phyloP scores from a whole-genome alignment of 37 sponge, comb jelly and placozoan genomes.

The Cladorhizidae sp. region DNA sequence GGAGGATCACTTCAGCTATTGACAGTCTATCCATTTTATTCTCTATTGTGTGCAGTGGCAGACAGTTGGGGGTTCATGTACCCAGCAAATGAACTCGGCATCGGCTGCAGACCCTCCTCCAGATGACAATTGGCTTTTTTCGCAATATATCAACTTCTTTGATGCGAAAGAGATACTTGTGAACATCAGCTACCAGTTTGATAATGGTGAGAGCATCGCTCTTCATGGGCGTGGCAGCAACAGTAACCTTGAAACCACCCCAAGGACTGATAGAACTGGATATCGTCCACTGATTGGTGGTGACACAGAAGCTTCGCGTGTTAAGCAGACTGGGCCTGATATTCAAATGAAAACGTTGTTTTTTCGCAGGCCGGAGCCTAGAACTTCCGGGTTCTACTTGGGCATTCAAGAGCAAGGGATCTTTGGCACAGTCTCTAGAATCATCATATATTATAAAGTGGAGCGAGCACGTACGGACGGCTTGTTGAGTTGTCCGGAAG shows the following conservation, averaged over 20 bases:
- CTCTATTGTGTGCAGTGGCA: too few species aligned
- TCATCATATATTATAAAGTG: not conserved
- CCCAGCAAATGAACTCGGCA: too few species aligned
- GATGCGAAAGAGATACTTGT: not conserved
- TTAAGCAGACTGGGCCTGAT: not conserved
- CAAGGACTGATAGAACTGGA: not conserved
- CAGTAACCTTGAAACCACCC: not conserved
- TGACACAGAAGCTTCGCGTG: not conserved
- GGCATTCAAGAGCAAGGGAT: not conserved
- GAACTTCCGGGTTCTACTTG: not conserved
- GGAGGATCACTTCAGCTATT: too few species aligned
- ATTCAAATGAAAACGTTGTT: not conserved
- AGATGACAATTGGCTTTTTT: not conserved
- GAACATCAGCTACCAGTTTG: not conserved
- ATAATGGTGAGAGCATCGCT: not conserved
- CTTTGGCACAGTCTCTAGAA: not conserved
- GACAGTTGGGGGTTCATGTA: too few species aligned
- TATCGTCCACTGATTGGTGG: not conserved
- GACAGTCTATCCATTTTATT: too few species aligned
- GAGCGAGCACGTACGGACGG: not conserved
- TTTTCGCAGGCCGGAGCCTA: not conserved
- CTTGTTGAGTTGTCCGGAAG: not conserved
- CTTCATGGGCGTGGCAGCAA: not conserved
- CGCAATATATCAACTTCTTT: not conserved
- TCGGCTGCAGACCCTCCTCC: too few species aligned